Evolutionary conservation across 2,113 vertebrate genomes (phyloP), one percentile per base, ranked within the genome.

Genomic region (Pterocles gutturalis): DNA sequence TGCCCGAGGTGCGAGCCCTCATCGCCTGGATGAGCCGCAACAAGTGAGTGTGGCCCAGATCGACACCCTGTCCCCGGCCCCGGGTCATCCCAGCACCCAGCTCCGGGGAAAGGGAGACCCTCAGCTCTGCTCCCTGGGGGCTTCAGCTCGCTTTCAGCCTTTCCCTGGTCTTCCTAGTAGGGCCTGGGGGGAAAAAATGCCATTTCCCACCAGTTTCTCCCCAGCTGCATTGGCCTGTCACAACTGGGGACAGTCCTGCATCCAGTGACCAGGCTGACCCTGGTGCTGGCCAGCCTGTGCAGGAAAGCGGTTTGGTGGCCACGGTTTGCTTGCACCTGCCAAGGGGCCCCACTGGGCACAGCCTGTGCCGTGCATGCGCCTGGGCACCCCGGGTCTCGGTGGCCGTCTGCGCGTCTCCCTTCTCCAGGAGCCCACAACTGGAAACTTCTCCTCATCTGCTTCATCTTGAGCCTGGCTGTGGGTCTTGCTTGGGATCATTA

Each of bases 11-110:
- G 81, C 89, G 71, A 57, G 99, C 99, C 58, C 97, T 99, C 79
- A 99, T 99, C 31, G 98, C 91, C 24, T 99, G 99, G 99, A 99
- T 99, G 94, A 96, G 96, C 81, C 97, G 98, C 86, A 99, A 99
- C 96, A 99, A 98, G 99, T 99, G 98, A 98, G 99, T 13, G 86
- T 14, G 48, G 76, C 41, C 9, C 76, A 10, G 1, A 2, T 4
- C 4, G 29, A 25, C 20, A 38, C 38, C 15, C 38, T 6, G 5
- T 17, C 7, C 22, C 13, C 41, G 13, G 12, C 7, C 22, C 13
- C 41, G 13, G 12, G 13, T 41, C 41, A 41, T 41, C 41, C 41
- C 41, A 41, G 41, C 10, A 49, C 49, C 60, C n/a, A 13, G 19
- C n/a, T 34, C 20, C 13, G 21, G 15, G 61, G 36, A 62, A 26